These are phyloP conservation scores for Scelioninae gen. 2 DNA, from an alignment of 2,888 invertebrate genomes.

Conservation along the genomic window DNA sequence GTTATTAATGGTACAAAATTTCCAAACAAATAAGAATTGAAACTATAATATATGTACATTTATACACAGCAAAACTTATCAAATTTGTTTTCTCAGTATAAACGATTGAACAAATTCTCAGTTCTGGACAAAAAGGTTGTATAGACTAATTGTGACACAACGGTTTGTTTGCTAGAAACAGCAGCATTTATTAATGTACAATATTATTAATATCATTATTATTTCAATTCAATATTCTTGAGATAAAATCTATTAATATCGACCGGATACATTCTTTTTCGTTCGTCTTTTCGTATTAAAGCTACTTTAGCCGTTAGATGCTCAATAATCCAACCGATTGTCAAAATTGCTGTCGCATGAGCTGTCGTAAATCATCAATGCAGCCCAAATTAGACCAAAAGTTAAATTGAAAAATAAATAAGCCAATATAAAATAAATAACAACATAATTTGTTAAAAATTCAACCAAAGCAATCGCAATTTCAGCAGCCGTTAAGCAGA, in stretches of 20 bases:
- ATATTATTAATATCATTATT: conserved; percentile 61
- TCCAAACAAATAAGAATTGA: too few species aligned
- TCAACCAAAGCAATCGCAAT: conserved; percentile 36
- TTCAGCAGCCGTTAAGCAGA: conserved; percentile 7
- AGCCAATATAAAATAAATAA: conserved; percentile 52
- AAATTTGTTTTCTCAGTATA: neutral
- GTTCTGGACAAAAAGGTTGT: conserved; percentile 66
- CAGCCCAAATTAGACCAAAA: neutral
- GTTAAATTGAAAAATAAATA: conserved; percentile 22
- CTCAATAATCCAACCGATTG: conserved; percentile 9
- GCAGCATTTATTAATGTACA: conserved; percentile 74
- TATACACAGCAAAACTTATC: too few species aligned
- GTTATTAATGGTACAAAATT: too few species aligned
- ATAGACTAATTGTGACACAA: conserved; percentile 72
- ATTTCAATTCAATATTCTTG: conserved; percentile 59
- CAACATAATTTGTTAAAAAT: conserved; percentile 18
- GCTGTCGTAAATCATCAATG: neutral
- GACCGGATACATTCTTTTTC: conserved; percentile 59
- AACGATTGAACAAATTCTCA: conserved; percentile 24
- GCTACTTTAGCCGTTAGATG: conserved; percentile 64
- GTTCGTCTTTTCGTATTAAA: conserved; percentile 66
- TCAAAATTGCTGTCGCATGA: conserved; percentile 36
- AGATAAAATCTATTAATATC: conserved; percentile 46
- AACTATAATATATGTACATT: too few species aligned
- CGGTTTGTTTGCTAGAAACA: conserved; percentile 72